Evolutionary conservation across 2,113 vertebrate genomes (phyloP), one percentile per base, ranked within the genome.

Genomic region (Psammodynastes pulverulentus): DNA sequence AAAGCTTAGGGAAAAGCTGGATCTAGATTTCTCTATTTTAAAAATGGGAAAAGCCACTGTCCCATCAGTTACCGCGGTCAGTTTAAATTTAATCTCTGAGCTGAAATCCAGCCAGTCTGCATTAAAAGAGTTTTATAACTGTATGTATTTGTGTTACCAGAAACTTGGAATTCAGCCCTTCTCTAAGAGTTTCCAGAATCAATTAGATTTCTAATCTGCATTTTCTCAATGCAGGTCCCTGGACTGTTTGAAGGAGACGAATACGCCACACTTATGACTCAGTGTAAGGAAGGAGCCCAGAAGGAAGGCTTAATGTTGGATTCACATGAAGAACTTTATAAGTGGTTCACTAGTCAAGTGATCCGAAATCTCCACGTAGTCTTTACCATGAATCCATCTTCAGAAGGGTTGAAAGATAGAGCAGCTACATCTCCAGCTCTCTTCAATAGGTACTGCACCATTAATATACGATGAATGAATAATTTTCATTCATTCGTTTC

Each of bases 381-480:
- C 92, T 99, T 99, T 97, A 99, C 99, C 96, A 99, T 99, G 99
- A 99, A 99, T 95, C 99, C 99, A 0, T 99, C 99, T n/a, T 99
- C 99, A 0, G 99, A 99, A 96, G 99, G 99, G 7, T 97, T 99
- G 95, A 99, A 99, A 97, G 99, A 99, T 97, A 97, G 99, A 1
- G 99, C 99, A 0, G 99, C 99, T 94, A 99, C 99, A 1, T 99
- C 99, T 34, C 99, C 99, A 34, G 99, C 99, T 0, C 98, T 99
- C 21, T 99, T 99, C 97, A 99, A 99, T 97, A 99, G 99, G 99
- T 99, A 89, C 3, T n/a, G 2, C n/a, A 0, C 0, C 7, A 39
- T 91, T 49, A 46, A 54, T 84, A 29, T 10, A 48, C 0, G 15
- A 34, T 24, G n/a, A 46, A 8, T 46, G 48, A 26, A 54, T 72